phyloP scores from a whole-genome alignment of 2,113 vertebrate species.

The Empidonax traillii region DNA sequence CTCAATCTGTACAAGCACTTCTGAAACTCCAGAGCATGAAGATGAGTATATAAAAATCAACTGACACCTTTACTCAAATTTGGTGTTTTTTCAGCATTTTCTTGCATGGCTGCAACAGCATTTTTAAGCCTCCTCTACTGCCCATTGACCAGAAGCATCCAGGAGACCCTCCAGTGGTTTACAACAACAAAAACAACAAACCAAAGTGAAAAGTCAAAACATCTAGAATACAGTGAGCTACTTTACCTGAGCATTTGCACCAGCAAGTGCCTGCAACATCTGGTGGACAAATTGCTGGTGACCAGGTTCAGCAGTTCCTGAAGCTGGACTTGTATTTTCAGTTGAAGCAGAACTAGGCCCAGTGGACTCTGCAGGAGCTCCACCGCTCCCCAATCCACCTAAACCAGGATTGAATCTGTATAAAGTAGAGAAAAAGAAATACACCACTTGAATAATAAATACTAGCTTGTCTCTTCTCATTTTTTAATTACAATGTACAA shows the following conservation, averaged over 20 bases:
- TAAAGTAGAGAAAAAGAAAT: neutral
- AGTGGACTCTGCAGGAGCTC: constrained; percentile 51
- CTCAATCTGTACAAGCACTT: neutral
- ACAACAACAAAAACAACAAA: neutral
- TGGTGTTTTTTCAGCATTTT: neutral
- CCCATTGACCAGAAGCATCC: neutral
- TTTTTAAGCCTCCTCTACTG: neutral
- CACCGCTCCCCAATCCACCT: constrained; percentile 69
- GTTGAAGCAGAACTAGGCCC: constrained; percentile 55
- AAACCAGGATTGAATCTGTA: constrained; percentile 70
- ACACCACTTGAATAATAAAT: neutral
- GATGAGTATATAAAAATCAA: neutral
- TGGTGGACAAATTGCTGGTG: constrained; percentile 90
- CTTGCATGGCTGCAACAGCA: neutral
- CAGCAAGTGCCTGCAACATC: constrained; percentile 87
- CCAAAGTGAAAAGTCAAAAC: neutral
- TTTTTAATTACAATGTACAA: neutral
- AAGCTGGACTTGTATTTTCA: constrained; percentile 70
- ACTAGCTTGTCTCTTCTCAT: neutral
- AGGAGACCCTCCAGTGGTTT: neutral
- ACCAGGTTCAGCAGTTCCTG: constrained; percentile 71
- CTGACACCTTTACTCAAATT: neutral
- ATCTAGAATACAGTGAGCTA: neutral
- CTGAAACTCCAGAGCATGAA: neutral
- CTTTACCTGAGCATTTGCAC: constrained; percentile 80